Base-by-base conservation (phyloP, 1,140 invertebrate genomes). In the Drosophila kurseongensis region DNA sequence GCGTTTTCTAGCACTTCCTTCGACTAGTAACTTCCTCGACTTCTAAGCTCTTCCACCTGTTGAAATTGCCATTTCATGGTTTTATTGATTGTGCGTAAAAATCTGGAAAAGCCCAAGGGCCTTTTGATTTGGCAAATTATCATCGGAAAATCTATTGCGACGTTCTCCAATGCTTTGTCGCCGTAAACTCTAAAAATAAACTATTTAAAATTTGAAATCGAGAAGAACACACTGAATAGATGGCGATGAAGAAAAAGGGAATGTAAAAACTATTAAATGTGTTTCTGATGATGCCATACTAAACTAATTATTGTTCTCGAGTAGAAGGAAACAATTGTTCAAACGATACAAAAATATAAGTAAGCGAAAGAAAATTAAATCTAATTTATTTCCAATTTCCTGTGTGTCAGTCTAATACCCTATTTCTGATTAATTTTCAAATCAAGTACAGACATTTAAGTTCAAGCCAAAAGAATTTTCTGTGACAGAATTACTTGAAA, bases 11-110 rank as follows among this genome's bases (percentile, higher is more conserved):
- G 60, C 65, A 72, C 56, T 69, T 57, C 14, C 75, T 60, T 7
- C 32, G 6, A 41, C 1, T n/a, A 32, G 5, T 14, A 38, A 41
- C 6, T 23, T 14, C 13, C 45, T 14, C 13, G 1, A 12, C 9
- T 38, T 14, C 23, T 29, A 1, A 66, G 41, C 48, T 54, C 55
- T 72, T 56, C 72, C 67, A 66, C 72, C 72, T 80, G 74, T 68
- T 71, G 82, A 50, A 23, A 14, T 61, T 23, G n/a, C 71, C 44
- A 23, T 57, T 35, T 45, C 48, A 75, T 71, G 80, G 51, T 67
- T 72, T 81, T 85, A 85, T 81, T 55, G 78, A 86, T 78, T 85
- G 51, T 65, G 58, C 55, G 40, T 68, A 56, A 59, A 76, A 6
- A 56, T 27, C 44, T 61, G 45, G n/a, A 71, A 32, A 45, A 38